Conservation (phyloP, 1,140 invertebrate species). For the Lordiphosa mommai region DNA sequence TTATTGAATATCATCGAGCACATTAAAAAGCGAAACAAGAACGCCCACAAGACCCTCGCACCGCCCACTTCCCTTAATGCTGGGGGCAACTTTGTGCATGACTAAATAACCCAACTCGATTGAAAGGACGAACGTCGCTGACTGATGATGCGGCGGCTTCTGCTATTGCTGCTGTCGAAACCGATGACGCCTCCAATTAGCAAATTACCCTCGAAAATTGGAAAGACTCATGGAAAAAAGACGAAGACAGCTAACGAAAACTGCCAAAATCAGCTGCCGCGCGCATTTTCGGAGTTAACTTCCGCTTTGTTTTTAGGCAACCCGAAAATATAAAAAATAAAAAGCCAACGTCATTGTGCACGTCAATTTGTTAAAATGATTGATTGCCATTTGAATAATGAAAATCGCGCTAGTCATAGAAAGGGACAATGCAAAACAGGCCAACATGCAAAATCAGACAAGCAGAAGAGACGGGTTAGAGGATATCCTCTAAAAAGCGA, state of each 20-base stretch:
- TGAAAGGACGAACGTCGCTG: conserved; percentile 42
- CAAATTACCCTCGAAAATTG: conserved; percentile 65
- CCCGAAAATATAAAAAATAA: conserved; percentile 30
- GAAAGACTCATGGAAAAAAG: conserved; percentile 33
- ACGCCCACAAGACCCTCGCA: background rate
- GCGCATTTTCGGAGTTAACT: conserved; percentile 33
- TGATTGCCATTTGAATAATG: conserved; percentile 76
- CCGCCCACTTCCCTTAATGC: background rate
- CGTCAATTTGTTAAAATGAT: conserved; percentile 78
- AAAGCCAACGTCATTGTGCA: conserved; percentile 69
- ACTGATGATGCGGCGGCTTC: conserved; percentile 53
- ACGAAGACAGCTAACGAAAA: conserved; percentile 41
- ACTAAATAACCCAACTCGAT: conserved; percentile 59
- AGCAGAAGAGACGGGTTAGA: background rate
- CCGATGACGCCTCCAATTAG: conserved; percentile 76
- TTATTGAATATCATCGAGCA: conserved; percentile 67
- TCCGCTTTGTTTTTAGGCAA: conserved; percentile 63
- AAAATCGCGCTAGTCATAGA: conserved; percentile 62
- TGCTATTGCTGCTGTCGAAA: conserved; percentile 40
- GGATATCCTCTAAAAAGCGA: background rate
- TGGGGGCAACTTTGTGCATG: conserved; percentile 12
- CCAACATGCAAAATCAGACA: conserved; percentile 2
- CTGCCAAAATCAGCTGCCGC: conserved; percentile 71
- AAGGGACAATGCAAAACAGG: conserved; percentile 49
- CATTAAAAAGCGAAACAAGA: conserved; percentile 42